Base-by-base conservation (phyloP, 1,140 invertebrate species). In the Pseudomyrmex pallidus region DNA sequence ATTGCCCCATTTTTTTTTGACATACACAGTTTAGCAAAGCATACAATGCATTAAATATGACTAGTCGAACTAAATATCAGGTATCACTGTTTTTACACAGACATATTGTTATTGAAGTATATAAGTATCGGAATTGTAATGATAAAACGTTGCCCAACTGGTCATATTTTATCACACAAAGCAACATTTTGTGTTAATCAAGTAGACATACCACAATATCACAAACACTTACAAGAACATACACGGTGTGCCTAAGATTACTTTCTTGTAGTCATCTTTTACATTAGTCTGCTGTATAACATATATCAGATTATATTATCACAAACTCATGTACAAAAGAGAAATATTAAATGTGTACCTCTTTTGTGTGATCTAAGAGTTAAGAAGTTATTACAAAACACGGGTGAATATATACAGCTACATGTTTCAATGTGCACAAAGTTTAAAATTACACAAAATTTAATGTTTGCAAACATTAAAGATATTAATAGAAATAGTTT, bases 211-310 rank as follows among this genome's bases (percentile, higher is more conserved):
- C 90, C 86, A 88, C 87, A 78, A 84, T 85, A 87, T 87, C 82
- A 87, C 87, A 90, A 93, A 92, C 90, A 93, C 93, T 93, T 93
- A 93, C 93, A 93, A 93, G 91, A 90, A 92, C 92, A 92, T 91
- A 92, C 91, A 92, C 67, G 90, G 77, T 91, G 89, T 90, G 35
- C 91, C 89, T 93, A 92, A 90, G 88, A 82, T 90, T 93, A 90
- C 86, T 93, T 91, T 91, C 85, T 93, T 89, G 90, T 88, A 90
- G 88, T 85, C 92, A 87, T 83, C 89, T 90, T 35, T 93, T 93
- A 93, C 91, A 92, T 93, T 92, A 93, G 93, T 91, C 92, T 93
- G 93, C 92, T 93, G 91, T 90, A 92, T 90, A 92, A 93, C 91
- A 93, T 90, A 92, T 82, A 82, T 54, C 13, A 74, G 10, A 63